Percentiles rank a stretch among this genome's conserved stretches.
phyloP scores from a whole-genome alignment of 2,888 invertebrate genomes.

The Melanostoma scalare region DNA sequence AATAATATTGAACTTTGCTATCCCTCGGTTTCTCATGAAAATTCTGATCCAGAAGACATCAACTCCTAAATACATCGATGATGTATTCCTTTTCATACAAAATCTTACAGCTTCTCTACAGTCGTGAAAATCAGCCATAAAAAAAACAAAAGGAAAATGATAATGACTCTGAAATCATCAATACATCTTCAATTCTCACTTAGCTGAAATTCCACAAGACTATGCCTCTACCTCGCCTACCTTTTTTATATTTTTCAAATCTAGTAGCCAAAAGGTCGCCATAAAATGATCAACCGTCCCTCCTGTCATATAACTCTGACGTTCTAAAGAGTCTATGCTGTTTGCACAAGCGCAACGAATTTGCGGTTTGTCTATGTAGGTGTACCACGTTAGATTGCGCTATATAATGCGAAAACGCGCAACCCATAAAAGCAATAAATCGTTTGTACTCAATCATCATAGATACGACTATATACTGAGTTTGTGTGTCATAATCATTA shows the following conservation, averaged over 20 bases:
- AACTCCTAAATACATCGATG: too few species aligned
- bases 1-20: too few species aligned
- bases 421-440: slow-evolving; percentile 44
- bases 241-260: background rate
- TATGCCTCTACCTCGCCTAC: background rate
- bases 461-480: background rate
- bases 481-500: too few species aligned
- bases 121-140: too few species aligned
- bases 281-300: slow-evolving; percentile 1
- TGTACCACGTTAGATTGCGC: background rate
- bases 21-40: too few species aligned
- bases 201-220: background rate
- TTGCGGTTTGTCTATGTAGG: background rate
- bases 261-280: background rate
- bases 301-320: background rate
- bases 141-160: too few species aligned
- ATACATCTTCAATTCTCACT: background rate
- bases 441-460: slow-evolving; percentile 34
- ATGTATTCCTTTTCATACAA: too few species aligned
- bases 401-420: slow-evolving; percentile 4
- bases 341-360: slow-evolving; percentile 15
- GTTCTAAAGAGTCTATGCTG: background rate
- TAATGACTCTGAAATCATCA: too few species aligned
- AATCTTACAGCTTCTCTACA: too few species aligned
- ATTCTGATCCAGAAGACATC: too few species aligned